Evolutionary conservation across 2,113 vertebrate genomes (phyloP).

Genomic region (Sterrhoptilus dennistouni): DNA sequence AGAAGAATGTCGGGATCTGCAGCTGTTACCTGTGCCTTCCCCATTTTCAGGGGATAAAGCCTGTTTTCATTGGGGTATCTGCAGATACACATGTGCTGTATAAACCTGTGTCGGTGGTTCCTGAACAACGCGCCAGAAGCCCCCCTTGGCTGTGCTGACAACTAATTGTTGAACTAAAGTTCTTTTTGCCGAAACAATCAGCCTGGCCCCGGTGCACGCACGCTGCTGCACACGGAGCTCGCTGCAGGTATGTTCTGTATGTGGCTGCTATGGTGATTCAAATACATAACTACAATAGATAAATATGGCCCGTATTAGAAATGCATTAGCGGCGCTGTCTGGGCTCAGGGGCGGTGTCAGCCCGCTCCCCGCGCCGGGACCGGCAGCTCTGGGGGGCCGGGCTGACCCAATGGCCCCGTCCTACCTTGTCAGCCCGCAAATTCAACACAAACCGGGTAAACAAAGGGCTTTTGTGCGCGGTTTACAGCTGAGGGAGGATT

Average conservation of each 20-base stretch:
- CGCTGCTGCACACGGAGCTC: neutral
- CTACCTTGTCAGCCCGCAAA: constrained; percentile 45
- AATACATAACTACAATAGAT: constrained; percentile 45
- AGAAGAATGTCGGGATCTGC: neutral
- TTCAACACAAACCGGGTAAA: neutral
- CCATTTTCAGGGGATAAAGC: neutral
- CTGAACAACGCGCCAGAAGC: neutral
- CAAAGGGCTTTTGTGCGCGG: constrained; percentile 21
- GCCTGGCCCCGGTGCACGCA: neutral
- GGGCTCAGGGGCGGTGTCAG: neutral
- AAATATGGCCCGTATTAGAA: constrained; percentile 61
- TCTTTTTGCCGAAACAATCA: neutral
- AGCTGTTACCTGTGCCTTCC: neutral
- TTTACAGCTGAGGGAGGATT: neutral
- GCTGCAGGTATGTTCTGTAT: constrained; percentile 26
- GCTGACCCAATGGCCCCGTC: neutral
- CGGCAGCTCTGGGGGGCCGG: neutral
- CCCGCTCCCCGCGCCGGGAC: too few species aligned
- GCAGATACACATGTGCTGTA: neutral
- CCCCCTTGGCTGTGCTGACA: neutral
- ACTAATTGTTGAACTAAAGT: neutral
- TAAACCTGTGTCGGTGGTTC: neutral
- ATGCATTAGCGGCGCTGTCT: constrained; percentile 36
- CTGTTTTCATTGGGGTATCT: neutral
- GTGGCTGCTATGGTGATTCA: constrained; percentile 55